phyloP scores from a whole-genome alignment of 2,113 vertebrate species.

The Papio anubis region DNA sequence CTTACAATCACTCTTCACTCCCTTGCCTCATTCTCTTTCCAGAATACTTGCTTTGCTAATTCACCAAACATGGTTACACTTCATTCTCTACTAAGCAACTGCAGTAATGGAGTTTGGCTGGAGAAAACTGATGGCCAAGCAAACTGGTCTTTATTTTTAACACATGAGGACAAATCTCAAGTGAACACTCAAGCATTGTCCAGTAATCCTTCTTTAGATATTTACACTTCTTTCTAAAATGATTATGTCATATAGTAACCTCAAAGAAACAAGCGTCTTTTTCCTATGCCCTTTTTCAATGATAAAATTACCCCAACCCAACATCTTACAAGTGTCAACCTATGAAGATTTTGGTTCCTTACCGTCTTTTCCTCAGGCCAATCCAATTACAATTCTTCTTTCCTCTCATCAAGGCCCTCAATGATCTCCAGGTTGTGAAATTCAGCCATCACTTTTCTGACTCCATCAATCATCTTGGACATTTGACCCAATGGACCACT shows the following conservation, averaged over 20 bases:
- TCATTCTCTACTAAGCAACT: not conserved
- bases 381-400: not conserved
- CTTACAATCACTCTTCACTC: not conserved
- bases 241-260: not conserved
- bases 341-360: not conserved
- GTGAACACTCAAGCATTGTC: not conserved
- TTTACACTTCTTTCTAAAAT: not conserved
- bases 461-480: not conserved
- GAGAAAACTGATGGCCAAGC: not conserved
- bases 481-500: not conserved
- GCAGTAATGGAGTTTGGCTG: not conserved
- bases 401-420: not conserved
- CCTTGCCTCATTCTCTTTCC: not conserved
- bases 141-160: not conserved
- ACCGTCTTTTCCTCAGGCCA: not conserved
- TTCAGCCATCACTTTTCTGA: not conserved
- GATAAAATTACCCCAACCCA: not conserved
- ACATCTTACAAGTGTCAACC: not conserved
- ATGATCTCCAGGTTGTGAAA: not conserved
- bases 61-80: not conserved
- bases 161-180: not conserved
- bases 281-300: not conserved
- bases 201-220: not conserved
- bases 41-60: not conserved
- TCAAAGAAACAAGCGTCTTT: not conserved